A percentile compares a stretch with the other conserved stretches of the same genome.
phyloP scores from a whole-genome alignment of 2,797 vertebrate genomes.

The Mastacembelus armatus region DNA sequence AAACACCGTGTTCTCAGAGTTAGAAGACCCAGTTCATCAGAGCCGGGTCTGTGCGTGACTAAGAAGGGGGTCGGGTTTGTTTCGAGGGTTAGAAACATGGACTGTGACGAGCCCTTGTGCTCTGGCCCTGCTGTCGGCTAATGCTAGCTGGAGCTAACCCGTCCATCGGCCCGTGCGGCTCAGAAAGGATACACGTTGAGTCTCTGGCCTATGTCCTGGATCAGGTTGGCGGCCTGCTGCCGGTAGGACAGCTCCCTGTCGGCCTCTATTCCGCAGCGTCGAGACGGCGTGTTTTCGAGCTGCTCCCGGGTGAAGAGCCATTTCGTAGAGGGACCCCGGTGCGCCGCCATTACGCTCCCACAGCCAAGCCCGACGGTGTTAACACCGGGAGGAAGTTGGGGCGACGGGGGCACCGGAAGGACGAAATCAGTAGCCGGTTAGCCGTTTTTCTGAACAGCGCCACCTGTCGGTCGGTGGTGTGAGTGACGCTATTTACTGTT shows the following conservation, averaged over 20 bases:
- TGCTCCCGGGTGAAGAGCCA: conserved; percentile 98
- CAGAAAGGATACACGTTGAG: conserved; percentile 97
- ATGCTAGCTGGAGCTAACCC: conserved; percentile 43
- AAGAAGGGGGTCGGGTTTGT: fast-evolving
- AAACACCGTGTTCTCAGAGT: fast-evolving
- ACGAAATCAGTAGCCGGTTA: conserved; percentile 26
- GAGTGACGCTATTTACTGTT: fast-evolving
- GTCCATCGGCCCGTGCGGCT: conserved; percentile 8
- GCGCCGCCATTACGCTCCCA: conserved; percentile 88
- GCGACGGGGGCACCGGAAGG: conserved; percentile 59
- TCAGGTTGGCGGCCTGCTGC: conserved; percentile 96
- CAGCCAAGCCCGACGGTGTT: conserved; percentile 77
- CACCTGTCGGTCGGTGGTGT: neutral
- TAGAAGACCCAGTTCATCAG: fast-evolving
- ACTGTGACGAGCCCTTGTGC: neutral
- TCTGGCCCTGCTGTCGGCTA: conserved; percentile 17
- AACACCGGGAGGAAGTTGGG: conserved; percentile 70
- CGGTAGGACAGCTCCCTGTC: conserved; percentile 96
- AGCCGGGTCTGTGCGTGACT: fast-evolving
- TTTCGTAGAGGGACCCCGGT: conserved; percentile 89
- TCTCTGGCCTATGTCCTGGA: conserved; percentile 98
- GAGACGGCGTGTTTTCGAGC: conserved; percentile 93
- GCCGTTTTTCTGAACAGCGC: conserved; percentile 2
- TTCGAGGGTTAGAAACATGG: fast-evolving
- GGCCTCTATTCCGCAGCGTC: conserved; percentile 93